phyloP scores from a whole-genome alignment of 2,113 vertebrate genomes.

The Pelvicachromis taeniatus region DNA sequence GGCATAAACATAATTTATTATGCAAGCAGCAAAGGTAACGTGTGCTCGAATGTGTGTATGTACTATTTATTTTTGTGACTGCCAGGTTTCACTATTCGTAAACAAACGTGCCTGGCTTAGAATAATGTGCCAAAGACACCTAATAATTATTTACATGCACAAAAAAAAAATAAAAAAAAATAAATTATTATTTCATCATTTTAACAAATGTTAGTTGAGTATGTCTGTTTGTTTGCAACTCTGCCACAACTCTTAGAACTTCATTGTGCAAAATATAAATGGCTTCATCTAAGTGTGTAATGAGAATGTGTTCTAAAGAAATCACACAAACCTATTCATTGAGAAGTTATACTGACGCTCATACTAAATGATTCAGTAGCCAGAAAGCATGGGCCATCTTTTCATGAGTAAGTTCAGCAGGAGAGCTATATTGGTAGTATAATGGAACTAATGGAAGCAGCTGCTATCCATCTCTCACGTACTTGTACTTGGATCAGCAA shows the following conservation, averaged over 20 bases:
- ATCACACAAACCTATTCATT: not conserved
- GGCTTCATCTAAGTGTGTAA: not conserved
- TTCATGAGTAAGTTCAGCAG: not conserved
- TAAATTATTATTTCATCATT: not conserved
- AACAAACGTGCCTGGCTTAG: not conserved
- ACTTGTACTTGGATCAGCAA: slow-evolving; percentile 20
- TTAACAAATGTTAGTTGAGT: slow-evolving; percentile 14
- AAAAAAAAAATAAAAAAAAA: not conserved
- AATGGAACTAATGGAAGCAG: slow-evolving; percentile 30
- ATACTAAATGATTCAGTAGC: not conserved
- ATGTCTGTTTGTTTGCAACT: not conserved
- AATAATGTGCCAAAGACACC: not conserved
- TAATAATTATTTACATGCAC: slow-evolving; percentile 2
- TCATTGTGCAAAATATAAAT: not conserved
- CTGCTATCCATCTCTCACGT: slow-evolving; percentile 2
- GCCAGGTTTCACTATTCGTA: slow-evolving; percentile 5
- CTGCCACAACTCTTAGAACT: not conserved
- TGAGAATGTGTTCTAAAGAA: not conserved
- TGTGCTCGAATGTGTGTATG: not conserved
- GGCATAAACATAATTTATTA: slow-evolving; percentile 56
- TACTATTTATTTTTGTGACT: not conserved
- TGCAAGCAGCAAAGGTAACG: slow-evolving; percentile 20
- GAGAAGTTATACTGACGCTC: not conserved
- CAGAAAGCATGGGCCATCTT: not conserved
- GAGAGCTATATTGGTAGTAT: not conserved